These are phyloP conservation scores for Apocrypta bakeri DNA, from an alignment of 1,140 invertebrate species.

Conservation along the genomic window DNA sequence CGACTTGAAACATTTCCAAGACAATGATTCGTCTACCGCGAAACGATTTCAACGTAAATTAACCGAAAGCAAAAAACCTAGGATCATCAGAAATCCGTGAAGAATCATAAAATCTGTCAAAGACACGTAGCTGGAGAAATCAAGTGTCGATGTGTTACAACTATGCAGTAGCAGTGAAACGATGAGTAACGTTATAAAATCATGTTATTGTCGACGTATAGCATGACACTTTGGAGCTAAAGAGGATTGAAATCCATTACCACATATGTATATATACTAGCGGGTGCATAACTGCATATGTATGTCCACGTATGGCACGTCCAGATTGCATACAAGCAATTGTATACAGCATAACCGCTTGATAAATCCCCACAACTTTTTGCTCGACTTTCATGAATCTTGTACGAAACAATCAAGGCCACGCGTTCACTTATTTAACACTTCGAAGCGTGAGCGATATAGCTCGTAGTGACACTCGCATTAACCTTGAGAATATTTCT, in stretches of 20 bases:
- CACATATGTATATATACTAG: neutral
- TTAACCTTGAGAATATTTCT: too few relatives aligned
- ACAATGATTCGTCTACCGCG: too few relatives aligned
- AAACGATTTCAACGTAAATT: too few relatives aligned
- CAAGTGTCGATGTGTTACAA: neutral
- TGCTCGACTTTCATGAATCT: slow-evolving; percentile 36
- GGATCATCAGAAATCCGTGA: neutral
- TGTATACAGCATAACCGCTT: too few relatives aligned
- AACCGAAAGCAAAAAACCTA: too few relatives aligned
- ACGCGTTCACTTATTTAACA: slow-evolving; percentile 35
- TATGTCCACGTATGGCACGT: neutral
- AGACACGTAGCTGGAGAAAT: neutral
- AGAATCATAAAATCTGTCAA: neutral
- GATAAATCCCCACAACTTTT: slow-evolving; percentile 17
- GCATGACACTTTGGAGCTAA: neutral
- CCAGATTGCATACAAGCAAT: too few relatives aligned
- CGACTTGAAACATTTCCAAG: too few relatives aligned
- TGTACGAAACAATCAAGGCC: slow-evolving; percentile 37
- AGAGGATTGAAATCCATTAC: neutral
- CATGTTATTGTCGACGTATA: neutral
- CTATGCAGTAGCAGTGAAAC: neutral
- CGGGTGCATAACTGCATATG: too few relatives aligned
- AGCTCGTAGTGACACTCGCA: neutral
- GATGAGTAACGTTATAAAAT: neutral
- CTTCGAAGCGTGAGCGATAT: neutral